phyloP scores from a whole-genome alignment of 2,113 vertebrate genomes.

The Albula goreensis region DNA sequence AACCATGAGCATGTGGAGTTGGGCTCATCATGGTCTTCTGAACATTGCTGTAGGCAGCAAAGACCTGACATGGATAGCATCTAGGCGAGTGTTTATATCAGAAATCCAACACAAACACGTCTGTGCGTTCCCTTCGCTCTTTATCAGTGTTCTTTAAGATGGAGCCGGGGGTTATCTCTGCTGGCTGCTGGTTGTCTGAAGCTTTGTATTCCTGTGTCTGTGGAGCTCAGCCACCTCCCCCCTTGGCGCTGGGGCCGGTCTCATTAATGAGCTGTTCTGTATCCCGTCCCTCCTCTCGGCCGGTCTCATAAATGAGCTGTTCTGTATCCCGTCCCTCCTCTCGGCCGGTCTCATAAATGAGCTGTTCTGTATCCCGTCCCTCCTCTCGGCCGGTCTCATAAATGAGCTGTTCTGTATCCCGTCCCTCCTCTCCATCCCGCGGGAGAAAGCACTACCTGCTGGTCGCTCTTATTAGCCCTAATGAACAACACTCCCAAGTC shows the following conservation, averaged over 20 bases:
- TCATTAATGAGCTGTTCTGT: not conserved
- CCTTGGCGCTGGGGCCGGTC: not conserved
- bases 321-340: not conserved
- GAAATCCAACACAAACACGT: not conserved
- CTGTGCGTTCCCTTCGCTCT: not conserved
- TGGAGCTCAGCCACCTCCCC: not conserved
- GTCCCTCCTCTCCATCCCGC: not conserved
- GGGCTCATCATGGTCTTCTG: no score
- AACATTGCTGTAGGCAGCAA: not conserved
- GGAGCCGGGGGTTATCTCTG: not conserved
- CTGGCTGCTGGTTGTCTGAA: slow-evolving; percentile 4
- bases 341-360: not conserved
- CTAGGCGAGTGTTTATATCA: not conserved
- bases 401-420: not conserved
- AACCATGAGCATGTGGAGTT: no score
- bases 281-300: no score
- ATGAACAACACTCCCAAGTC: slow-evolving; percentile 17
- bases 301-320: slow-evolving; percentile 1
- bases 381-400: not conserved
- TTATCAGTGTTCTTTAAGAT: not conserved
- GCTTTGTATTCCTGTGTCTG: not conserved
- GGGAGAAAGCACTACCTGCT: not conserved
- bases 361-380: not conserved
- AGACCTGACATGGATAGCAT: not conserved
- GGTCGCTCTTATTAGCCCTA: slow-evolving; percentile 8